Evolutionary conservation across 2,113 vertebrate genomes (phyloP).

Genomic region (Tragelaphus buxtoni): DNA sequence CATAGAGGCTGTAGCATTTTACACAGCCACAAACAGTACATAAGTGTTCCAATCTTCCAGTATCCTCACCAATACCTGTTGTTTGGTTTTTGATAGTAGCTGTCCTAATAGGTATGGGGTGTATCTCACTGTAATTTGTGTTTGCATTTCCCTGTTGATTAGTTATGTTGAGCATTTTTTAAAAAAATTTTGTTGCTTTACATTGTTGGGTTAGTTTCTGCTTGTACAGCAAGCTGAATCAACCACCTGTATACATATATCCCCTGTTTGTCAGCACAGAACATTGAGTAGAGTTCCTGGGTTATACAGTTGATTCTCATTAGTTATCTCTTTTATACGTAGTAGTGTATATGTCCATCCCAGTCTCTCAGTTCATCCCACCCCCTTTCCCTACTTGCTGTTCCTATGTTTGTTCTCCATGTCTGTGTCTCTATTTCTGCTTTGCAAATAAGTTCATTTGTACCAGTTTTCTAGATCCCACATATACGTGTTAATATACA

Average conservation of each 20-base stretch:
- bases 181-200: neutral
- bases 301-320: neutral
- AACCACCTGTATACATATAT: neutral
- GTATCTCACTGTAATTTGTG: neutral
- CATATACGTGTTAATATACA: neutral
- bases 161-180: neutral
- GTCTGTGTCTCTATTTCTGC: neutral
- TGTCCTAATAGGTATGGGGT: neutral
- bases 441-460: neutral
- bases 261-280: neutral
- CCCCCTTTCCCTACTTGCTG: neutral
- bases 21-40: neutral
- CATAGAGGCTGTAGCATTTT: neutral
- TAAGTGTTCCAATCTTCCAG: fast-evolving
- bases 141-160: neutral
- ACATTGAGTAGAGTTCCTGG: neutral
- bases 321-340: neutral
- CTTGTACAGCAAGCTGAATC: neutral
- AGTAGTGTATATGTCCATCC: neutral
- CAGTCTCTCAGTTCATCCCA: neutral
- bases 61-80: neutral
- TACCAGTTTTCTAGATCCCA: neutral
- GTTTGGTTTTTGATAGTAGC: neutral
- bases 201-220: neutral
- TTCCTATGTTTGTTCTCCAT: neutral